These are phyloP conservation scores for Meda fulgida DNA, from an alignment of 2,797 vertebrate species.

Conservation along the genomic window DNA sequence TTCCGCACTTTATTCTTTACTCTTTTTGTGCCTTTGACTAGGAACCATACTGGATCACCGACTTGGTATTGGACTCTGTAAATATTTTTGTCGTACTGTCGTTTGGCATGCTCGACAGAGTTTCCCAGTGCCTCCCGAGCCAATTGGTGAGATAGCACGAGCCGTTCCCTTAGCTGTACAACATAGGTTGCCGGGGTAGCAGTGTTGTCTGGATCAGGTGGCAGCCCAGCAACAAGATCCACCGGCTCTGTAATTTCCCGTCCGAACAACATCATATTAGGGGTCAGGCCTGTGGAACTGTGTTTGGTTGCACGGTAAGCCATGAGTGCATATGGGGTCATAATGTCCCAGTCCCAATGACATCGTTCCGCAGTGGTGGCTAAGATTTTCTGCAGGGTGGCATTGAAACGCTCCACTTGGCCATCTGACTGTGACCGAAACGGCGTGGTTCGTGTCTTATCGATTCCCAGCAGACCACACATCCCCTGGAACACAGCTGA, in stretches of 20 bases:
- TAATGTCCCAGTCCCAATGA: constrained; percentile 58
- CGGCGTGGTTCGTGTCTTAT: constrained; percentile 46
- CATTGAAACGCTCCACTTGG: constrained; percentile 11
- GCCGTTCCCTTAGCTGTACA: no score
- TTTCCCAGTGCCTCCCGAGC: no score
- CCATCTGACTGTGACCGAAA: constrained; percentile 44
- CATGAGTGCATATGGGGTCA: constrained; percentile 55
- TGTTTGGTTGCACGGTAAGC: constrained; percentile 49
- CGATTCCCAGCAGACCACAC: constrained; percentile 25
- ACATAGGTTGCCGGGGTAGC: not conserved
- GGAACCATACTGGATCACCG: no score
- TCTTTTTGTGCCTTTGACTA: no score
- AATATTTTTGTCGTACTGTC: no score
- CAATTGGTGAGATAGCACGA: no score
- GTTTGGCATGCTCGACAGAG: no score
- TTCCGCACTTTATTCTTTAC: no score
- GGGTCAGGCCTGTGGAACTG: constrained; percentile 31
- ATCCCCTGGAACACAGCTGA: not conserved
- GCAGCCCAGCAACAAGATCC: constrained; percentile 24
- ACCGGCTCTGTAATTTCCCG: constrained; percentile 32
- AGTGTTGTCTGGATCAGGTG: not conserved
- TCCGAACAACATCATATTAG: constrained; percentile 49
- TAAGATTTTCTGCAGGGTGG: constrained; percentile 43
- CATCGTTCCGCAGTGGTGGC: constrained; percentile 43
- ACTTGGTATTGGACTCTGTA: no score